phyloP scores from a whole-genome alignment of 2,113 vertebrate genomes.

The Tinamus guttatus region DNA sequence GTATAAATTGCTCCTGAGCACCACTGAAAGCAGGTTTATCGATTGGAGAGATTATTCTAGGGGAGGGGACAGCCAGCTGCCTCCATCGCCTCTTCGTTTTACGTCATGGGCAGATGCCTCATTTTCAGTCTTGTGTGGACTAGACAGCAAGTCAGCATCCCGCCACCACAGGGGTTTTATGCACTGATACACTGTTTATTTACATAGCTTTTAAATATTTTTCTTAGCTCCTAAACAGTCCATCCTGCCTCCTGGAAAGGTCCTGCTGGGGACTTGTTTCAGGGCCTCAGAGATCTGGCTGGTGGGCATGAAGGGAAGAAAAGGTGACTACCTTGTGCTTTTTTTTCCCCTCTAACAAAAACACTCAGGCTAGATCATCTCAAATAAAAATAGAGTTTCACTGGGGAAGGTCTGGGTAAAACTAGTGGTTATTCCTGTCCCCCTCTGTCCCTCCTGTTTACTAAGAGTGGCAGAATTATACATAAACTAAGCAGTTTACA shows the following conservation, averaged over 20 bases:
- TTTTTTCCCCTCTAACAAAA: neutral
- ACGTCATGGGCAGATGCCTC: neutral
- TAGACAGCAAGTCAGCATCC: neutral
- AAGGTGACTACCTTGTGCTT: neutral
- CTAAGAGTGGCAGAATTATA: neutral
- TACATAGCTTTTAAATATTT: slow-evolving; percentile 59
- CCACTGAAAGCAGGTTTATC: neutral
- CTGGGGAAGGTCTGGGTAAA: neutral
- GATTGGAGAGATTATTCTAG: neutral
- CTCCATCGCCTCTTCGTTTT: neutral
- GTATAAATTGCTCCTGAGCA: neutral
- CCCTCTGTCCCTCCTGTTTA: neutral
- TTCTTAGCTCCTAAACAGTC: slow-evolving; percentile 55
- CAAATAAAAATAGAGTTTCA: neutral
- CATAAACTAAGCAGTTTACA: neutral
- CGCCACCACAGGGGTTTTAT: neutral
- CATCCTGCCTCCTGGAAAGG: neutral
- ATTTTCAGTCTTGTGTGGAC: neutral
- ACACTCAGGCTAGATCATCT: neutral
- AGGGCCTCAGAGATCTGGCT: neutral
- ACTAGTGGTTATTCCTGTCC: neutral
- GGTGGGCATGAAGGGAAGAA: neutral
- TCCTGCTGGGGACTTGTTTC: neutral
- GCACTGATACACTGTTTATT: neutral
- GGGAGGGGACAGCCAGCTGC: neutral